Base-by-base conservation (phyloP, 1,140 invertebrate species). In the Phocides pigmalion region DNA sequence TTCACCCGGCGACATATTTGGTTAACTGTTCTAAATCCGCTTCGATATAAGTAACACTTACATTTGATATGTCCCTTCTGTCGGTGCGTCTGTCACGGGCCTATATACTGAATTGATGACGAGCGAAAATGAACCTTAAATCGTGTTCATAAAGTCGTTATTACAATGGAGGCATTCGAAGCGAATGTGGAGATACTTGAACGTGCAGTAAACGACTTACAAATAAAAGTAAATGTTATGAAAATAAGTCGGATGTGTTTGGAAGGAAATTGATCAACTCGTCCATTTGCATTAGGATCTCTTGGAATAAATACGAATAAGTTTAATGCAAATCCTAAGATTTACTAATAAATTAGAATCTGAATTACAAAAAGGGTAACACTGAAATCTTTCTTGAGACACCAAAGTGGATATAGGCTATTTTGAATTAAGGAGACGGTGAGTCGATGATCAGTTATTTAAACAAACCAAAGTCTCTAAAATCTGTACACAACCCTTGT, bases 1-100 rank as follows among this genome's bases (percentile, higher is more conserved):
- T 81, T 81, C 72, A 81, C 79, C 79, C 79, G 62, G 64, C 76
- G 79, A 81, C 78, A 77, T 74, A 76, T 74, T 81, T 74, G 76
- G 76, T 74, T 74, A 72, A 72, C 64, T 58, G 63, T 46, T 63
- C 56, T 61, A 61, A 61, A 61, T 70, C 66, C 62, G 61, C 59
- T 70, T 63, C 53, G 42, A 67, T 67, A 64, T 66, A 68, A 73
- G 62, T 67, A 68, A 64, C 67, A 75, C 72, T 73, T 80, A 35
- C 58, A 53, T 67, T 72, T 70, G 65, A 73, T 76, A 61, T 67
- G 49, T 56, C 59, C 49, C 64, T 62, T 64, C 41, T 56, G 62
- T 54, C 50, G 50, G 15, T 54, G 62, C 20, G 41, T 64, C 32
- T 56, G 62, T 47, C 50, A 28, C 51, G 51, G 25, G 15, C 37